Evolutionary conservation across 2,888 invertebrate species (phyloP), one percentile per base, ranked within the genome.

Genomic region (Athripsodes cinereus): DNA sequence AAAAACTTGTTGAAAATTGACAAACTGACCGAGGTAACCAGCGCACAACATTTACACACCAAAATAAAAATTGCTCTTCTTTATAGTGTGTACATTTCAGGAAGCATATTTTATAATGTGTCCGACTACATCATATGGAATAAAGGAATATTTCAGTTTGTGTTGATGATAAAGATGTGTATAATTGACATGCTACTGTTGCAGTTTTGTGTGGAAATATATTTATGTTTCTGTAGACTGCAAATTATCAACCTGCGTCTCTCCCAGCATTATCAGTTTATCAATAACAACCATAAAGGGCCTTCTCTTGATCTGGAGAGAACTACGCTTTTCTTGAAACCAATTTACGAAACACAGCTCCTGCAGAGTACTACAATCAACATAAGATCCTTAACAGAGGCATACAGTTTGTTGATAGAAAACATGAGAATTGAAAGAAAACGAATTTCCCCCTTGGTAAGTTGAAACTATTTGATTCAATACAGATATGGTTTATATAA

Each of bases 201-300:
- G 22, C 55, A 55, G 50, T 55, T 50, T 55, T 35, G 22, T 50
- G 55, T 50, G 16, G 55, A 55, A 13, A 16, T 55, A 20, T 55
- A 35, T 34, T 55, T 50, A 13, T 50, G 49, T 35, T 34, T 34
- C 18, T 50, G 50, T n/a, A 13, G 55, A 55, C 55, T 55, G 20
- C n/a, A 40, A 40, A 40, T 55, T 5, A 40, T 55, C 16, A 49
- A 55, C 22, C 11, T 19, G 13, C 40, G 16, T 40, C 5, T 40
- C 13, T 40, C 13, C 16, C 40, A 40, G 13, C 16, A 26, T 26
- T 6, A 3, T 6, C 26, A 26, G 10, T 6, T 10, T 3, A 26
- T 26, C 3, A 3, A 26, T 3, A 3, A 26, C 26, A 6, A 26
- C 26, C 5, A 10, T 6, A 26, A 26, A 26, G n/a, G n/a, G n/a